phyloP scores from a whole-genome alignment of 2,797 vertebrate genomes.

The Tympanoctomys barrerae region DNA sequence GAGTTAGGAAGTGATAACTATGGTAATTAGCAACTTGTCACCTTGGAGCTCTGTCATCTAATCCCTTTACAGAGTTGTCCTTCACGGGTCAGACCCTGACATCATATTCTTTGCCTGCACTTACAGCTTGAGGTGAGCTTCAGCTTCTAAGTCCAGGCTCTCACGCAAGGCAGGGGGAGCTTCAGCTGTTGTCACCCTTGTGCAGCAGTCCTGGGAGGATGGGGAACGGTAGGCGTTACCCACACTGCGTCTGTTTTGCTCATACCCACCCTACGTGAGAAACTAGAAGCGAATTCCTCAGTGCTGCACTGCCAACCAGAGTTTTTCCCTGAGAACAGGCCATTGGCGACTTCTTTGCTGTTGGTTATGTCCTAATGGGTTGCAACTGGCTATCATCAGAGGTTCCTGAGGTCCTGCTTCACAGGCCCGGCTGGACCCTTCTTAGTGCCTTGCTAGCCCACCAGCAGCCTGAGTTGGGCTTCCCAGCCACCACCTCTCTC shows the following conservation, averaged over 20 bases:
- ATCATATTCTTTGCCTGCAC: background rate
- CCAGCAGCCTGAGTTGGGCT: background rate
- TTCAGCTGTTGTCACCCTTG: background rate
- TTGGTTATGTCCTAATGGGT: accelerated
- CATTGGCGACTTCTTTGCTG: background rate
- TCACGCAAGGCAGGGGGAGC: background rate
- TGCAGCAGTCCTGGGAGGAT: too few relatives aligned
- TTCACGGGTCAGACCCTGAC: background rate
- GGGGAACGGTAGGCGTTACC: background rate
- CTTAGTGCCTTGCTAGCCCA: background rate
- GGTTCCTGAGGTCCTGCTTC: background rate
- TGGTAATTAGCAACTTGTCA: background rate
- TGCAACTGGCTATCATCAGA: background rate
- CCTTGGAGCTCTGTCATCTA: background rate
- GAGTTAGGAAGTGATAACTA: background rate
- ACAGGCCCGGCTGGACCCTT: background rate
- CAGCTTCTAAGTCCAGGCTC: slow-evolving; percentile 11
- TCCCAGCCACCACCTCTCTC: background rate
- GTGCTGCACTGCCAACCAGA: background rate
- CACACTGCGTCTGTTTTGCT: background rate
- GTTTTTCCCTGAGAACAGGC: background rate
- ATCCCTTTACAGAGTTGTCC: background rate
- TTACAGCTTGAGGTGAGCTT: background rate
- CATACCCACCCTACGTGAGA: background rate
- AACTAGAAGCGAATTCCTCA: background rate